Percentiles rank a stretch among this genome's conserved stretches.
phyloP scores from a whole-genome alignment of 2,888 invertebrate genomes.

The Melieria picta region DNA sequence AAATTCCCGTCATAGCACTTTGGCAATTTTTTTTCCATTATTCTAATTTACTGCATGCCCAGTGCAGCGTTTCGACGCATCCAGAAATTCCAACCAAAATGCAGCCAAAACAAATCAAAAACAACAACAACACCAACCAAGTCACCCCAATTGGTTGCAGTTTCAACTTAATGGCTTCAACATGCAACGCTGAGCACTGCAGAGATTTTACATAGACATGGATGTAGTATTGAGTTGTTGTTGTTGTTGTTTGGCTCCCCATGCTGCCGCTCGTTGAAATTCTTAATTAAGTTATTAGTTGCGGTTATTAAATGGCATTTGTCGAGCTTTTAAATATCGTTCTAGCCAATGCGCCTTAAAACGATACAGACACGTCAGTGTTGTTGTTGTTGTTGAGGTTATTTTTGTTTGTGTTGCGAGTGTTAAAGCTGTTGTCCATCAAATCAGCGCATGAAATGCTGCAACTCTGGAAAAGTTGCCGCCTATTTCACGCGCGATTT shows the following conservation, averaged over 20 bases:
- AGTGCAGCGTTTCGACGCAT: too few species aligned
- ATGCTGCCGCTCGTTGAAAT: conserved; percentile 14
- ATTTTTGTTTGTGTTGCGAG: too few species aligned
- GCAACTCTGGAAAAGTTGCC: too few species aligned
- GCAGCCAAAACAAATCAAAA: not conserved
- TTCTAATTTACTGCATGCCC: not conserved
- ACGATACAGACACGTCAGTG: too few species aligned
- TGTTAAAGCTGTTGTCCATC: too few species aligned
- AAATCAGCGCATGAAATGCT: too few species aligned
- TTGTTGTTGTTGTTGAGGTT: too few species aligned
- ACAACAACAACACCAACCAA: too few species aligned
- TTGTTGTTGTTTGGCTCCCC: conserved; percentile 1
- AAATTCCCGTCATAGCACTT: conserved; percentile 3
- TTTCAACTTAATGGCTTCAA: conserved; percentile 1
- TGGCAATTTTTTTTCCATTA: not conserved
- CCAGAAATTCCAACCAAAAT: not conserved
- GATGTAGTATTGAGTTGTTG: not conserved
- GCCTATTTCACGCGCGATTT: too few species aligned
- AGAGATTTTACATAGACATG: not conserved
- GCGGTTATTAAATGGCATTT: conserved; percentile 50
- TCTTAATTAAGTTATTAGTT: conserved; percentile 61
- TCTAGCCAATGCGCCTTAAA: conserved; percentile 6
- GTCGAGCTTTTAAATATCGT: conserved; percentile 29
- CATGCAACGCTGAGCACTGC: not conserved
- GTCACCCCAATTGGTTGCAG: not conserved